Percentiles rank a stretch among this genome's conserved stretches.
Conservation (phyloP, 2,888 invertebrate species). For the Microplitis manilae region DNA sequence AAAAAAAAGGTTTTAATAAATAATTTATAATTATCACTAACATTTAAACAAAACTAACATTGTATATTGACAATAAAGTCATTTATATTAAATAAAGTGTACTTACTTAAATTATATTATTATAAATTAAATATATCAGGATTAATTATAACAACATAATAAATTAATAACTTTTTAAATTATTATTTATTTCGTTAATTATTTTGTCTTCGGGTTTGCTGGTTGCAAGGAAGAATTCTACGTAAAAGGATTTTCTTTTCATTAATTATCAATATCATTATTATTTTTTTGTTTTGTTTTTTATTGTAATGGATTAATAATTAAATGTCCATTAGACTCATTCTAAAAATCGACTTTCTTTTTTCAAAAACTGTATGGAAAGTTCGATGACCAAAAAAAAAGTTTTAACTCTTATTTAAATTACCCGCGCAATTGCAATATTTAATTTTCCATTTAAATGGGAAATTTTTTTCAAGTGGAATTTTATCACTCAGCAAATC, state of each 20-base stretch:
- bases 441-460: too few relatives aligned
- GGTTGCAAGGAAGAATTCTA: not conserved
- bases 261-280: not conserved
- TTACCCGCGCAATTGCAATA: too few relatives aligned
- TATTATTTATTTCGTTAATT: not conserved
- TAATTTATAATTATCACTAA: not conserved
- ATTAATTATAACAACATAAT: not conserved
- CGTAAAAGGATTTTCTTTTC: not conserved
- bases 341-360: too few relatives aligned
- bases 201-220: not conserved
- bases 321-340: not conserved
- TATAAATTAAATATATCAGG: not conserved
- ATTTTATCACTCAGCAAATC: too few relatives aligned
- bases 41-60: constrained; percentile 6
- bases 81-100: constrained; percentile 1
- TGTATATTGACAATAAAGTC: constrained; percentile 31
- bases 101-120: not conserved
- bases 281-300: not conserved
- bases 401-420: too few relatives aligned
- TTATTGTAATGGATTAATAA: not conserved
- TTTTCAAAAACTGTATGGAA: too few relatives aligned
- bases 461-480: too few relatives aligned
- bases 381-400: too few relatives aligned
- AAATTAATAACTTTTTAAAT: not conserved
- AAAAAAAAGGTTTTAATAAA: not conserved